Evolutionary conservation across 2,113 vertebrate genomes (phyloP).

Genomic region (Bostrychus sinensis): DNA sequence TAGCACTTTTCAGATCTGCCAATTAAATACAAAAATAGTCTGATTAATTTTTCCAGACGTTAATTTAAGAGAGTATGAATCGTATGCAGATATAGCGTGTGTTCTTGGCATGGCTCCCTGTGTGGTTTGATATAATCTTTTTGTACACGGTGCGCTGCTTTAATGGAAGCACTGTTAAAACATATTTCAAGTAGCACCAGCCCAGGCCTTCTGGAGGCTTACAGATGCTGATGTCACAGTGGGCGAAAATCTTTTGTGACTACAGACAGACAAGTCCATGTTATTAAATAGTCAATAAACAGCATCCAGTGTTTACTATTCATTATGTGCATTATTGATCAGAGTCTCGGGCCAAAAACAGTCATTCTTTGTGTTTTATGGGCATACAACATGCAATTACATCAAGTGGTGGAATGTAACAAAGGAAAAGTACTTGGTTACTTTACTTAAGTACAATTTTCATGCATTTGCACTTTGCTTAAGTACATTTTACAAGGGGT

Average conservation of each 20-base stretch:
- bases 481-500: too few species aligned
- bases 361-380: not conserved
- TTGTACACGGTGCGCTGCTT: too few species aligned
- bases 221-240: constrained; percentile 5
- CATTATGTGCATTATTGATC: not conserved
- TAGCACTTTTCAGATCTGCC: constrained; percentile 5
- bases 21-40: constrained; percentile 6
- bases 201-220: not conserved
- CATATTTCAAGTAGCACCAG: too few species aligned
- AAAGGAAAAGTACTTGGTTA: not conserved
- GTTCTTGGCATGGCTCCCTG: not conserved
- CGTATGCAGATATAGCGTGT: too few species aligned
- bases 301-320: not conserved
- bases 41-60: not conserved
- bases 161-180: too few species aligned
- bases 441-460: too few species aligned
- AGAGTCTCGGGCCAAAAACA: not conserved
- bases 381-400: not conserved
- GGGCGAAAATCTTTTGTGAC: constrained; percentile 1
- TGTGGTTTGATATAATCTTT: not conserved
- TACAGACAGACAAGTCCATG: constrained; percentile 1
- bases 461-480: too few species aligned
- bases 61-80: not conserved
- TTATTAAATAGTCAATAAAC: not conserved
- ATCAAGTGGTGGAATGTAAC: not conserved